These are phyloP conservation scores for Phalacrocorax carbo DNA, from an alignment of 2,113 vertebrate species.

Conservation along the genomic window DNA sequence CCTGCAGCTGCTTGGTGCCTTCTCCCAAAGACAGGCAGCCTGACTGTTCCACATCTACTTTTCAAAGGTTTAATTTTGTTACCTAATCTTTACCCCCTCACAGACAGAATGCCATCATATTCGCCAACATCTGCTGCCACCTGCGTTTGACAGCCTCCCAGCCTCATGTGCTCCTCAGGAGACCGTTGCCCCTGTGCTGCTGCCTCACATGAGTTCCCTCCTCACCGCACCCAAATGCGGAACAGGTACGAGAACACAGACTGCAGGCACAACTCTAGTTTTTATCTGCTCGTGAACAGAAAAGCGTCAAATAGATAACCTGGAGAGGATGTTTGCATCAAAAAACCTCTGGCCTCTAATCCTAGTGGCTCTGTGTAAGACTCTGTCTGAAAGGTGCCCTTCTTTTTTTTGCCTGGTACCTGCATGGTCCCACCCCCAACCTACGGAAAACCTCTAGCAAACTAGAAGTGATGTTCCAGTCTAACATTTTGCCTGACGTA, in stretches of 20 bases:
- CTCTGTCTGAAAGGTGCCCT: background rate
- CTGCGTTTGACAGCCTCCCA: background rate
- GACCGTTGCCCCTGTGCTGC: background rate
- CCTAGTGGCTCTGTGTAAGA: background rate
- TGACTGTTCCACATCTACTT: background rate
- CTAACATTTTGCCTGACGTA: background rate
- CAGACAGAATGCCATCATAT: background rate
- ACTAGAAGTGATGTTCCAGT: background rate
- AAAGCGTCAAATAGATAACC: background rate
- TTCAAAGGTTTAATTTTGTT: background rate
- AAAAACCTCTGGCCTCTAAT: background rate
- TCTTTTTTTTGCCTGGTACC: background rate
- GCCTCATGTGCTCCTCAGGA: background rate
- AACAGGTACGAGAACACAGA: background rate
- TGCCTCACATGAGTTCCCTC: background rate
- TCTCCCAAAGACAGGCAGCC: background rate
- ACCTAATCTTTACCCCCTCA: background rate
- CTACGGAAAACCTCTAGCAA: background rate
- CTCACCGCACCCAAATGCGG: background rate
- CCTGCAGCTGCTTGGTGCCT: background rate
- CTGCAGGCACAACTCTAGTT: background rate
- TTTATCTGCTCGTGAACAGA: background rate
- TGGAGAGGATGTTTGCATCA: background rate
- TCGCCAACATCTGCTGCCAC: background rate
- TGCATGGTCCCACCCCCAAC: background rate